Base-by-base conservation (phyloP, 2,888 invertebrate genomes). In the Acanthosepion lycidas region DNA sequence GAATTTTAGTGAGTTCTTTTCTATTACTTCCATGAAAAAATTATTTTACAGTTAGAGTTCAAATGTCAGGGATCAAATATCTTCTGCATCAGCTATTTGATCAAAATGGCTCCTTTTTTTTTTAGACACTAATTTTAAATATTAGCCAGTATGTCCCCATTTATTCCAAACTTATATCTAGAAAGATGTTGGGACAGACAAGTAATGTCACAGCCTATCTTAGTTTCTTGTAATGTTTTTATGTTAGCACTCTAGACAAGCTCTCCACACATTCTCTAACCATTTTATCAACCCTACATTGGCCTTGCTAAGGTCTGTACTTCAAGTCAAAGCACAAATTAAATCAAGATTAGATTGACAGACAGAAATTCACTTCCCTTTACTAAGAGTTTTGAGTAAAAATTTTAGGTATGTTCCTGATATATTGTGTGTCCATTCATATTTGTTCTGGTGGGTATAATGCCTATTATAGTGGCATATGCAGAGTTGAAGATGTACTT, bases 41-140 rank as follows among this genome's bases (percentile, higher is more conserved):
- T 33, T 78, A 78, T 78, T 78, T 15, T n/a, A n/a, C 15, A 5
- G n/a, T 23, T 26, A 64, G 8, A 28, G 64, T 26, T 26, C 64
- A 26, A 42, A 64, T 26, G 26, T 78, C 78, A 78, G 78, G 78
- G 78, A 78, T 78, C 78, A 78, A n/a, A 33, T 78, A 78, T n/a
- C 78, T 78, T 78, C 78, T 78, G 78, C 12, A 78, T 78, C n/a
- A 78, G 78, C 3, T 18, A 78, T 33, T 78, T n/a, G 5, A n/a
- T 78, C 78, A 78, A 78, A 78, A 78, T 78, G n/a, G 78, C n/a
- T 78, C n/a, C 78, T 78, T 78, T 78, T 78, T 78, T 64, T n/a
- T 78, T n/a, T 78, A 78, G 59, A 59, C 23, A 5, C 1, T 78
- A 15, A 33, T 78, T 78, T 78, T 78, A 78, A 33, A 78, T 33